Evolutionary conservation across 2,888 invertebrate genomes (phyloP).

Genomic region (Sphaeridia pumilis): DNA sequence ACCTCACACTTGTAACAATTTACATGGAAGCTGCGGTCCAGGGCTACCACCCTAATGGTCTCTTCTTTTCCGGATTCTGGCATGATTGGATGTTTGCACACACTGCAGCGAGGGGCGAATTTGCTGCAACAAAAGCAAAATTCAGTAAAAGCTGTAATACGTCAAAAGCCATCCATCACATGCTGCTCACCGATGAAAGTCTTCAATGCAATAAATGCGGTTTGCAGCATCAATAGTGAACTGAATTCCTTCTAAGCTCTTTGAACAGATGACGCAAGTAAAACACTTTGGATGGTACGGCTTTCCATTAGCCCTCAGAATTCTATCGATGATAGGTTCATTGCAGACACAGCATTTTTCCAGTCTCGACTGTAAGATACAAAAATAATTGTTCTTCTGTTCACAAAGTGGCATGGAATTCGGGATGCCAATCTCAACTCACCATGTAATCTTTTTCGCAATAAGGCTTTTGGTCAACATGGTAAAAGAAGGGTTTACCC

Average conservation of each 20-base stretch:
- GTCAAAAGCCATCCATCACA: too few relatives aligned
- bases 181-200: constrained; percentile 91
- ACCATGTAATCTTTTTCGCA: constrained; percentile 92
- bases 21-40: constrained; percentile 94
- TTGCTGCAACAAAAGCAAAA: constrained; percentile 54
- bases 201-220: constrained; percentile 96
- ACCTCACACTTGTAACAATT: constrained; percentile 86
- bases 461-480: constrained; percentile 81
- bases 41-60: constrained; percentile 91
- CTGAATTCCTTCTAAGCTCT: constrained; percentile 93
- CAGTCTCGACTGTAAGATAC: constrained; percentile 43
- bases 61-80: constrained; percentile 94
- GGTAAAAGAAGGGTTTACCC: constrained; percentile 89
- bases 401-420: too few relatives aligned
- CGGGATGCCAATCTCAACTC: too few relatives aligned
- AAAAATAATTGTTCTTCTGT: too few relatives aligned
- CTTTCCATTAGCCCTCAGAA: constrained; percentile 81
- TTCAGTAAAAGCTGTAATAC: too few relatives aligned
- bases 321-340: constrained; percentile 85
- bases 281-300: constrained; percentile 91
- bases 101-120: constrained; percentile 96
- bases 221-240: constrained; percentile 98
- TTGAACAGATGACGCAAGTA: constrained; percentile 88
- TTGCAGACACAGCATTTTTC: constrained; percentile 96
- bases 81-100: constrained; percentile 92